Evolutionary conservation across 1,140 invertebrate species (phyloP).

Genomic region (Calliopsis andreniformis): DNA sequence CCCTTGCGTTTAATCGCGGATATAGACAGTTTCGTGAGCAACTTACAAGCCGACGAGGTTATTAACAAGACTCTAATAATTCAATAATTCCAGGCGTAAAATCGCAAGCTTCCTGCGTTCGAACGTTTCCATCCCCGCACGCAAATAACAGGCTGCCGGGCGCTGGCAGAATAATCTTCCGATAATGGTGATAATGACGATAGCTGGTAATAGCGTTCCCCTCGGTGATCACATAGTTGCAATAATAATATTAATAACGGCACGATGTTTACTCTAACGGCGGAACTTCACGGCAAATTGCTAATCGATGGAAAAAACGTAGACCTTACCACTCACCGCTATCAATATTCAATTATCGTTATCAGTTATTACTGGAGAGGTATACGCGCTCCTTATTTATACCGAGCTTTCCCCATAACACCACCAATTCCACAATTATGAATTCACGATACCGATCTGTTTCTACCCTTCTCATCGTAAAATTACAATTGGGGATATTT

Average conservation of each 20-base stretch:
- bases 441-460: background rate
- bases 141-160: conserved; percentile 26
- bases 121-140: background rate
- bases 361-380: conserved; percentile 6
- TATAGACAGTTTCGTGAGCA: conserved; percentile 3
- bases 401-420: too few species aligned
- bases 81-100: conserved; percentile 23
- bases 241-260: conserved; percentile 44
- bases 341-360: conserved; percentile 42
- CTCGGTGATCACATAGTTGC: conserved; percentile 9
- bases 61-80: conserved; percentile 38
- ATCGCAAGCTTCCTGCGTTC: conserved; percentile 20
- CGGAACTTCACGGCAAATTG: background rate
- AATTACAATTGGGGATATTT: background rate
- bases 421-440: conserved; percentile 3
- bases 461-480: too few species aligned
- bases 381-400: background rate
- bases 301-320: background rate
- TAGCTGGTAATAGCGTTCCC: background rate
- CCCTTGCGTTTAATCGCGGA: conserved; percentile 9
- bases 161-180: conserved; percentile 5
- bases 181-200: conserved; percentile 40
- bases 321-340: background rate
- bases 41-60: conserved; percentile 6
- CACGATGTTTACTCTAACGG: conserved; percentile 11